A percentile compares a stretch with the other conserved stretches of the same genome.
Conservation (phyloP, 2,797 vertebrate species). For the Pyrocephalus nanus region DNA sequence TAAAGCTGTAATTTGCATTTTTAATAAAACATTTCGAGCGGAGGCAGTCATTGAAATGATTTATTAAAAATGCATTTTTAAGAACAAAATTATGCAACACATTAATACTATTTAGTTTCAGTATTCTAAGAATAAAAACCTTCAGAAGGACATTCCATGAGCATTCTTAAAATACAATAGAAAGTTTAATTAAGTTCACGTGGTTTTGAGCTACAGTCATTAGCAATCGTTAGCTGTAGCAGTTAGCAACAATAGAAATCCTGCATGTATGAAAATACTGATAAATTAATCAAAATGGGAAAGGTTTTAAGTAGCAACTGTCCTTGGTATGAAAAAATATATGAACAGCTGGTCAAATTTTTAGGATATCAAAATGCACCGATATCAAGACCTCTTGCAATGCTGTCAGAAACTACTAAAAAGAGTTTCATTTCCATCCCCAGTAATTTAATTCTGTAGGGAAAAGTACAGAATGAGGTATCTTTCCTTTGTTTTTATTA, state of each 20-base stretch:
- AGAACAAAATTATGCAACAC: not conserved
- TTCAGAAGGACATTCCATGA: not conserved
- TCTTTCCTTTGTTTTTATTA: not conserved
- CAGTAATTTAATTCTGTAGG: not conserved
- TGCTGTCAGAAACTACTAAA: not conserved
- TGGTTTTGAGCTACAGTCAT: not conserved
- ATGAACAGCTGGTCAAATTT: not conserved
- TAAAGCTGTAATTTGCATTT: not conserved
- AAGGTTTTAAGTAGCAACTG: not conserved
- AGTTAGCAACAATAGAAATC: not conserved
- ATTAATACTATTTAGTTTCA: not conserved
- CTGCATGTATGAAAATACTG: not conserved
- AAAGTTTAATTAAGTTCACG: not conserved
- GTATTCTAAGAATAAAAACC: not conserved
- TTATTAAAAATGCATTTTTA: not conserved
- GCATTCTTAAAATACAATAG: not conserved
- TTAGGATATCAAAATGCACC: not conserved
- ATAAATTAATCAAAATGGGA: not conserved
- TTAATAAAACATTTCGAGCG: not conserved
- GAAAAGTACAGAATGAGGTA: not conserved
- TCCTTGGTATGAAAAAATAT: not conserved
- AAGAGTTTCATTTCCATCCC: not conserved
- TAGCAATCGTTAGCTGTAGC: not conserved
- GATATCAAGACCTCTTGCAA: not conserved
- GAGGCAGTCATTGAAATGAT: not conserved